Base-by-base conservation (phyloP, 2,888 invertebrate genomes). In the Heliconius ethilla region DNA sequence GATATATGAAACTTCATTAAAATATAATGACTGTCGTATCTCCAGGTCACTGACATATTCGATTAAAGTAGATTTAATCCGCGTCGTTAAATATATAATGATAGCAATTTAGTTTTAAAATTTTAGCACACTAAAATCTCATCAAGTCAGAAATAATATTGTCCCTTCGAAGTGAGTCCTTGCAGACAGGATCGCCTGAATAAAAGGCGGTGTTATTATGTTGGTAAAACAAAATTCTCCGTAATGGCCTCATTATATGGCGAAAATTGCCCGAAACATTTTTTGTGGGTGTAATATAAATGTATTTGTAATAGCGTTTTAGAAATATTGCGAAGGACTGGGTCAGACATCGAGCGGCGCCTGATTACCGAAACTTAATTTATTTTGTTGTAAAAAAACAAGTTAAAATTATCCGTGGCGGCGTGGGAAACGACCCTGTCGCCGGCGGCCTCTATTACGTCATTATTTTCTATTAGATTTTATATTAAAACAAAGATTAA, bases 221-320 rank as follows among this genome's bases (percentile, higher is more conserved):
- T 94, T 94, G 93, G 94, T 94, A 93, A 94, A 94, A 94, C 93
- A 93, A 92, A 94, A 94, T 94, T 92, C 94, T 88, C 90, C 91
- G 91, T 94, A 94, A 94, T 94, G 91, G 94, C 92, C 94, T 94
- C 91, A 94, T 94, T 94, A 94, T 93, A 91, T 94, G 94, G 94
- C 94, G 94, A 94, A 94, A 94, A 94, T 94, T 94, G 94, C 90
- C 88, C 91, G 90, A 92, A 91, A 93, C 89, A 82, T 88, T 94
- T 93, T 94, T 94, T 94, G 92, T 92, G 91, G 92, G 87, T 89
- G 91, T 90, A 88, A 91, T 93, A 94, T 94, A 93, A 94, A 94
- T 93, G 94, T 94, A 93, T 94, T 94, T 94, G 94, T 93, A 93
- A 93, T 93, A 94, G 94, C 93, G 79, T 93, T 94, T 92, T 93